Conservation (phyloP, 2,113 vertebrate genomes). For the Strigops habroptila region DNA sequence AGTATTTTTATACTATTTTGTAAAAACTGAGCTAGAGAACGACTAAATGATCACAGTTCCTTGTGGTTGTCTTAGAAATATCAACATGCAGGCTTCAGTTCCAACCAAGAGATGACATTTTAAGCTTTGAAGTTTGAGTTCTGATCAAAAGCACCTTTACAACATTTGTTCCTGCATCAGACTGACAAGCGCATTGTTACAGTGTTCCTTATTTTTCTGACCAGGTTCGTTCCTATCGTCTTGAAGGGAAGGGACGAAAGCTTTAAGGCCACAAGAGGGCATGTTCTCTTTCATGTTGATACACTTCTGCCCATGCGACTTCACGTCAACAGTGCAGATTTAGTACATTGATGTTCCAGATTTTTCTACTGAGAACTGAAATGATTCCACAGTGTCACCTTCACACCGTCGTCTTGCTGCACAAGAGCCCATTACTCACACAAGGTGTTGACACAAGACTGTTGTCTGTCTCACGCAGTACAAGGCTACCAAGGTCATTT, state of each 20-base stretch:
- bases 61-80: neutral
- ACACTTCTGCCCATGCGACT: neutral
- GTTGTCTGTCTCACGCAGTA: neutral
- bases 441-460: neutral
- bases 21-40: neutral
- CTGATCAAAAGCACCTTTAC: neutral
- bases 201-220: neutral
- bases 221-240: rapidly evolving
- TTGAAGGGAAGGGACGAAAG: neutral
- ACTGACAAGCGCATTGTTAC: neutral
- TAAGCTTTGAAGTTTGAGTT: neutral
- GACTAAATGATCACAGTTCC: rapidly evolving
- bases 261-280: neutral
- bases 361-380: neutral
- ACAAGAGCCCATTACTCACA: neutral
- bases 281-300: rapidly evolving
- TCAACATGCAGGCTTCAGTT: neutral
- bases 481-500: neutral
- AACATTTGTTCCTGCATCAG: neutral
- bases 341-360: neutral
- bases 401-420: neutral
- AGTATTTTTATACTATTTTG: neutral
- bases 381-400: neutral
- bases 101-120: neutral
- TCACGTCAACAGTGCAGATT: neutral